A percentile compares a stretch with the other conserved stretches of the same genome.
Evolutionary conservation across 2,113 vertebrate genomes (phyloP).

Genomic region (Eretmochelys imbricata): DNA sequence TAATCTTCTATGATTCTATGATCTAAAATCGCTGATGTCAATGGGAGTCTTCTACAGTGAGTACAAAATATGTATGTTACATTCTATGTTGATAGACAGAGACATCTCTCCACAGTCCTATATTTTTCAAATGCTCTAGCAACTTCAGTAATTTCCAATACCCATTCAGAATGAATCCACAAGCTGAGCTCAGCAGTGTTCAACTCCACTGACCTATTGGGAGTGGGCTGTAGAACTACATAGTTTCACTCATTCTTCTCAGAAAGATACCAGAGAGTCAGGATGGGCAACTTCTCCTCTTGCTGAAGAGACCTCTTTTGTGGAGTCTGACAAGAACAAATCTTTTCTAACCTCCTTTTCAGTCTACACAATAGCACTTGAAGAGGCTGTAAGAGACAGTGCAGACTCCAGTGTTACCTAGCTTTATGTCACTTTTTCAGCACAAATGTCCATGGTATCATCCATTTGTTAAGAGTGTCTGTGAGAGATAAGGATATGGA

Average conservation of each 20-base stretch:
- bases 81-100: neutral
- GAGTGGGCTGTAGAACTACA: neutral
- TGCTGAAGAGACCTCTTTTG: neutral
- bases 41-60: neutral
- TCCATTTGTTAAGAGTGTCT: neutral
- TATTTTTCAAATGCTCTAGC: neutral
- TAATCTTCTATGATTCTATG: too few relatives aligned
- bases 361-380: neutral
- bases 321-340: neutral
- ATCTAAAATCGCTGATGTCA: neutral
- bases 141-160: neutral
- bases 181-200: neutral
- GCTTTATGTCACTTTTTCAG: neutral
- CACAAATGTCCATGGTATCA: neutral
- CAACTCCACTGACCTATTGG: neutral
- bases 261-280: neutral
- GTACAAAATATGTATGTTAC: neutral
- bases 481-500: slow-evolving; percentile 16
- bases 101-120: neutral
- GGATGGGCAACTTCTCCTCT: neutral
- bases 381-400: slow-evolving; percentile 22
- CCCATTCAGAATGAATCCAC: neutral
- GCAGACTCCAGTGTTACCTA: neutral
- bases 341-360: slow-evolving; percentile 12
- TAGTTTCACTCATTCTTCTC: neutral